Conservation (phyloP, 2,888 invertebrate genomes). For the Alloplasta piceator region DNA sequence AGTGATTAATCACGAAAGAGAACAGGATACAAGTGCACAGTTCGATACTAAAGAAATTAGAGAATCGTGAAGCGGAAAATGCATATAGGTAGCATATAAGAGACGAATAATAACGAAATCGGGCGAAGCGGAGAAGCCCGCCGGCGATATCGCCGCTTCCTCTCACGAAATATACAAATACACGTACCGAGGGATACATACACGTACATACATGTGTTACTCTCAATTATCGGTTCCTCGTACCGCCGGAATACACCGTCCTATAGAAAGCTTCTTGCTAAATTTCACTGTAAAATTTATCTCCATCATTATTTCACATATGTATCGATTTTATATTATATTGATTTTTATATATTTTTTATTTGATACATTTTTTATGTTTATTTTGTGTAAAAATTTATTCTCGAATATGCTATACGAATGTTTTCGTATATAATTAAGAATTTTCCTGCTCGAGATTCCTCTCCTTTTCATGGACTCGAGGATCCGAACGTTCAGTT, state of each 20-base stretch:
- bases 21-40: slow-evolving; percentile 18
- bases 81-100: slow-evolving; percentile 33
- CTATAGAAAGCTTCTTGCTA: no score
- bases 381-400: no score
- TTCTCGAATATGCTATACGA: no score
- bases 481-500: no score
- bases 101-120: slow-evolving; percentile 57
- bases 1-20: slow-evolving; percentile 54
- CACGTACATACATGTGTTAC: slow-evolving; percentile 40
- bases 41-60: slow-evolving; percentile 47
- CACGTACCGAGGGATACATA: neutral
- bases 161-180: slow-evolving; percentile 53
- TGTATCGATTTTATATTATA: no score
- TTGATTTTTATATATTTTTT: no score
- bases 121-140: slow-evolving; percentile 36
- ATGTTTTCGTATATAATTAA: no score
- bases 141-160: slow-evolving; percentile 58
- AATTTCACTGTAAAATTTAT: no score
- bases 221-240: slow-evolving; percentile 64
- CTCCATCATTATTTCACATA: no score
- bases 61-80: slow-evolving; percentile 16
- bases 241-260: slow-evolving; percentile 38
- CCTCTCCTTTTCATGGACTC: no score
- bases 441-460: no score
- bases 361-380: no score